These are phyloP conservation scores for Wiebesia pumilae DNA, from an alignment of 1,140 invertebrate genomes.

Conservation along the genomic window DNA sequence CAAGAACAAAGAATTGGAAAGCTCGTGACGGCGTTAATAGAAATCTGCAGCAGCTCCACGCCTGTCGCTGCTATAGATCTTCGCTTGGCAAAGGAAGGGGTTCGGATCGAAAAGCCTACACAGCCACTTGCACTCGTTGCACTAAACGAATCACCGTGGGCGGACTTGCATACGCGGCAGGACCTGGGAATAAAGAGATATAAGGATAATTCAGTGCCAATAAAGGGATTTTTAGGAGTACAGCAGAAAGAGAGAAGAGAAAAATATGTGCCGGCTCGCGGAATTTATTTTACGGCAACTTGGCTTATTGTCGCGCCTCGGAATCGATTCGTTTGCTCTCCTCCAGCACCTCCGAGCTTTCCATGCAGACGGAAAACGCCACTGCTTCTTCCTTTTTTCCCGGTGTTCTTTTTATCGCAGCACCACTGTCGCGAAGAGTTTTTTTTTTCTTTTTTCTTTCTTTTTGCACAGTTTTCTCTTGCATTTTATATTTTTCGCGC, in stretches of 20 bases:
- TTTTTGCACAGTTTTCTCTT: no score
- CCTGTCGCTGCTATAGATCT: constrained; percentile 5
- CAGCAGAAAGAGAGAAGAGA: neutral
- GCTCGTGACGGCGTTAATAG: constrained; percentile 8
- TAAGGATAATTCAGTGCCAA: constrained; percentile 48
- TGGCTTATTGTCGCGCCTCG: constrained; percentile 34
- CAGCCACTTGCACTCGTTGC: constrained; percentile 3
- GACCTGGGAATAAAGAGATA: neutral
- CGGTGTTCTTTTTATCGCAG: constrained; percentile 5
- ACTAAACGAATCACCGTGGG: constrained; percentile 27
- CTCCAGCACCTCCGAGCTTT: neutral
- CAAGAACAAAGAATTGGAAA: constrained; percentile 9
- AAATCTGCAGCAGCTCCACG: neutral
- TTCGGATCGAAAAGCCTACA: neutral
- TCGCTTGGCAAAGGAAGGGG: neutral
- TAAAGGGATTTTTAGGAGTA: constrained; percentile 38
- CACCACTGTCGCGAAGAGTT: constrained; percentile 11
- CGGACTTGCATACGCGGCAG: neutral
- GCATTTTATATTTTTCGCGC: neutral
- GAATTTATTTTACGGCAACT: constrained; percentile 43
- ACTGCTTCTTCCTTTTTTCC: neutral
- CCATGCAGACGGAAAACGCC: neutral
- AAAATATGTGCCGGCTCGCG: constrained; percentile 33
- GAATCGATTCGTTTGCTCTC: constrained; percentile 41
- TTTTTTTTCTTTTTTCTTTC: neutral